These are phyloP conservation scores for Jaculus jaculus DNA, from an alignment of 2,113 vertebrate genomes.

Conservation along the genomic window DNA sequence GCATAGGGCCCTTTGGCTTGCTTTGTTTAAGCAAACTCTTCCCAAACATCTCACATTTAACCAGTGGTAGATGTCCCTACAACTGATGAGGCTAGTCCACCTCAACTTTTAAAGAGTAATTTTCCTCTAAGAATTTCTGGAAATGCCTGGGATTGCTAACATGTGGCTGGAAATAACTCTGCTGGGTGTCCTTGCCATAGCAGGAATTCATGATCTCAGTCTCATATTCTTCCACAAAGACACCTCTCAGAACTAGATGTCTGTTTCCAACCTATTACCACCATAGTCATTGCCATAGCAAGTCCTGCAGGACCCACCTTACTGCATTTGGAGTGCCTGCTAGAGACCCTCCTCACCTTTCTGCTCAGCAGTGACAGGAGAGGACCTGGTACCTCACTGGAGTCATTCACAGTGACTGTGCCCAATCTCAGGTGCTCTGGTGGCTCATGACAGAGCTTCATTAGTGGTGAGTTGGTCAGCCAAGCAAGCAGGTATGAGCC, in stretches of 20 bases:
- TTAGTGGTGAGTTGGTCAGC: background rate
- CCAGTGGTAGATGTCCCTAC: background rate
- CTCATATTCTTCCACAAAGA: background rate
- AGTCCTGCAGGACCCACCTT: background rate
- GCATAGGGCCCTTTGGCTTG: background rate
- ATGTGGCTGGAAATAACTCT: background rate
- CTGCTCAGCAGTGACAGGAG: background rate
- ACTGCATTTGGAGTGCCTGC: background rate
- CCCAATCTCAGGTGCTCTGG: background rate
- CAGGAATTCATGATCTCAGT: background rate
- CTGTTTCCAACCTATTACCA: background rate
- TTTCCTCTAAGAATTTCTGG: conserved; percentile 46
- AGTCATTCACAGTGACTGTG: background rate
- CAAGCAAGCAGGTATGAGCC: too few relatives aligned
- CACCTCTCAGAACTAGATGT: background rate
- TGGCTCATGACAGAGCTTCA: fast-evolving
- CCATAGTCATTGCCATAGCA: background rate
- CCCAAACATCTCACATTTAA: conserved; percentile 6
- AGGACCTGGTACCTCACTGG: background rate
- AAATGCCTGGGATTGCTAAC: conserved; percentile 2
- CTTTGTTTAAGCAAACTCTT: conserved; percentile 32
- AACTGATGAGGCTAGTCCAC: too few relatives aligned
- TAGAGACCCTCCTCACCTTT: background rate
- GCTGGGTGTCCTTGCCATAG: background rate
- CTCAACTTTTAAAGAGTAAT: conserved; percentile 16